These are phyloP conservation scores for Ephestia elutella DNA, from an alignment of 1,140 invertebrate species.

Conservation along the genomic window DNA sequence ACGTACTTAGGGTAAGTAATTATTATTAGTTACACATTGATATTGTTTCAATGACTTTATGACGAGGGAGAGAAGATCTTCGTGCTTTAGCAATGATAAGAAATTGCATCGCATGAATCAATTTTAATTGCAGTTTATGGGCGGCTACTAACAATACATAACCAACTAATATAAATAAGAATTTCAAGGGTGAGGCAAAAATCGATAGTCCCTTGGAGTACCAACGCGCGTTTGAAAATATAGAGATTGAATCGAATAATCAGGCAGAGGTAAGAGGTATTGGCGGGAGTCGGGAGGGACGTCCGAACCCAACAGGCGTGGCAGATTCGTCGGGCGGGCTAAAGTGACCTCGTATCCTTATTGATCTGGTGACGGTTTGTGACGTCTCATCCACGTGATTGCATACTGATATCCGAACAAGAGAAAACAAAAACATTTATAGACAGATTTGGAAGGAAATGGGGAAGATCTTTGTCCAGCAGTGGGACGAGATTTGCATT, in stretches of 20 bases:
- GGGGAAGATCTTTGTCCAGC: too few species aligned
- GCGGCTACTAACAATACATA: too few species aligned
- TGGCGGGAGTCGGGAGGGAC: slow-evolving; percentile 14
- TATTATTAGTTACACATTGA: too few species aligned
- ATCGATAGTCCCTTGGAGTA: neutral
- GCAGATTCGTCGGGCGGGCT: slow-evolving; percentile 31
- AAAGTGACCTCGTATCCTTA: slow-evolving; percentile 44
- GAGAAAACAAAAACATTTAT: neutral
- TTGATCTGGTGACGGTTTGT: slow-evolving; percentile 43
- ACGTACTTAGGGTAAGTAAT: too few species aligned
- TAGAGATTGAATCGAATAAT: slow-evolving; percentile 9
- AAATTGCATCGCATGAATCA: too few species aligned
- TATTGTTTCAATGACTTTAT: too few species aligned
- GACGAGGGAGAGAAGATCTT: too few species aligned
- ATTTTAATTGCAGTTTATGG: too few species aligned
- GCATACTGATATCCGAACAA: neutral
- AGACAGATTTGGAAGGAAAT: neutral
- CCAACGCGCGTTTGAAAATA: neutral
- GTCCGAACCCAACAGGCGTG: slow-evolving; percentile 24
- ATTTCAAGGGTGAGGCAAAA: too few species aligned
- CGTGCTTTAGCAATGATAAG: too few species aligned
- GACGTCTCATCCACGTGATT: slow-evolving; percentile 35
- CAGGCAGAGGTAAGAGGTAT: slow-evolving; percentile 13
- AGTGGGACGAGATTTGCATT: too few species aligned
- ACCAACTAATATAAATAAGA: neutral